Percentiles rank a stretch among this genome's conserved stretches.
Conservation (phyloP, 2,113 vertebrate genomes). For the Monarcha castaneiventris region DNA sequence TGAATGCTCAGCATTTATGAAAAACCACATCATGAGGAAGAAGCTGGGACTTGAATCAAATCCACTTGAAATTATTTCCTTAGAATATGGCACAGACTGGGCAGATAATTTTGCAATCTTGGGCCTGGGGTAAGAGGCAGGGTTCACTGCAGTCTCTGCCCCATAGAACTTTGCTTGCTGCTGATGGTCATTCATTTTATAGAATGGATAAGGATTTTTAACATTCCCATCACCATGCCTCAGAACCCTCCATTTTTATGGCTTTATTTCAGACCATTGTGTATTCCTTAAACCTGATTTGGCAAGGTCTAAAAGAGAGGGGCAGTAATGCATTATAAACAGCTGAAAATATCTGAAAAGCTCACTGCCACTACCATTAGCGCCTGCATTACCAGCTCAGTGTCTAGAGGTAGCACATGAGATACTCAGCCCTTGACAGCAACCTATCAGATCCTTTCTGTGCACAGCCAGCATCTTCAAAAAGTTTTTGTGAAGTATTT, state of each 20-base stretch:
- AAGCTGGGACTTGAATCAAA: background rate
- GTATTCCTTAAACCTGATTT: background rate
- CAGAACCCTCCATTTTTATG: background rate
- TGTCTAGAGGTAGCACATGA: background rate
- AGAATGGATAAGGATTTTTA: background rate
- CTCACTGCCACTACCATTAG: background rate
- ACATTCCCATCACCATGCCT: background rate
- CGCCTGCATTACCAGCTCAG: background rate
- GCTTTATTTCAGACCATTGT: background rate
- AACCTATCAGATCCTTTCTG: background rate
- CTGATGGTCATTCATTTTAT: background rate
- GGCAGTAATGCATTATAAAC: background rate
- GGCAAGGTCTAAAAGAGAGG: background rate
- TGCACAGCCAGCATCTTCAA: background rate
- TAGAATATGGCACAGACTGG: background rate
- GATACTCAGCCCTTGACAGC: background rate
- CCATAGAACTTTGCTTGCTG: background rate
- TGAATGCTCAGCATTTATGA: slow-evolving; percentile 46
- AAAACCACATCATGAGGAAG: background rate
- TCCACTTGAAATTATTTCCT: background rate
- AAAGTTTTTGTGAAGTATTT: background rate
- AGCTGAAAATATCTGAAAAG: background rate
- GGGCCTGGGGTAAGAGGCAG: background rate
- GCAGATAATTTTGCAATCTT: background rate
- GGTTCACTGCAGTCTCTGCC: background rate